Evolutionary conservation across 2,797 vertebrate genomes (phyloP), one percentile per base, ranked within the genome.

Genomic region (Fringilla coelebs): DNA sequence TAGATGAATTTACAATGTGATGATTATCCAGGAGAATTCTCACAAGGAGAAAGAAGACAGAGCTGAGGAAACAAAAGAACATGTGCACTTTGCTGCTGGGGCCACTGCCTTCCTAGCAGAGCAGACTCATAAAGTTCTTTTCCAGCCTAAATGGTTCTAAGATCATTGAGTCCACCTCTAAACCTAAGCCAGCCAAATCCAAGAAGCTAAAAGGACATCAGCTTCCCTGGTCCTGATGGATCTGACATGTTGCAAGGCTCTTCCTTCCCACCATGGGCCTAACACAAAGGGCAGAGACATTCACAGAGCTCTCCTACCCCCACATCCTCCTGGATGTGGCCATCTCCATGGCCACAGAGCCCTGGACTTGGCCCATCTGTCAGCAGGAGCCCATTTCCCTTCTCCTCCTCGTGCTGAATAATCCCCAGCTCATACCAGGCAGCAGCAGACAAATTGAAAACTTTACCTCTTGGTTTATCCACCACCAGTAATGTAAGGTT

Each of bases 371-470:
- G 75, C 19, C 87, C 49, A 5, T 24, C 61, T 61, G 76, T 65
- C 76, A 86, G 34, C 90, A 60, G 76, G 15, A 91, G 28, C 71
- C 54, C 2, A 0, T 58, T 92, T 93, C 90, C 84, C 75, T 93
- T 87, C 88, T 62, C 40, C 60, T 82, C 51, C 75, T 93, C 7
- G 9, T 6, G 36, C 15, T 78, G 92, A 94, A 78, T 89, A 80
- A 93, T 72, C 58, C 38, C 71, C 87, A 85, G 75, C 71, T 94
- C 81, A 81, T 29, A 70, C 13, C 34, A 32, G 89, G 52, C 84
- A 85, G 77, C 72, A 71, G 65, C 2, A 80, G 85, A 62, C 40
- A 76, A 92, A 88, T 74, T 89, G 95, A 96, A 96, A 92, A 90
- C 24, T 28, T 67, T 67, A 77, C 75, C 45, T 87, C 88, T 85